Conservation (phyloP, 2,797 vertebrate species). For the Leuciscus waleckii region DNA sequence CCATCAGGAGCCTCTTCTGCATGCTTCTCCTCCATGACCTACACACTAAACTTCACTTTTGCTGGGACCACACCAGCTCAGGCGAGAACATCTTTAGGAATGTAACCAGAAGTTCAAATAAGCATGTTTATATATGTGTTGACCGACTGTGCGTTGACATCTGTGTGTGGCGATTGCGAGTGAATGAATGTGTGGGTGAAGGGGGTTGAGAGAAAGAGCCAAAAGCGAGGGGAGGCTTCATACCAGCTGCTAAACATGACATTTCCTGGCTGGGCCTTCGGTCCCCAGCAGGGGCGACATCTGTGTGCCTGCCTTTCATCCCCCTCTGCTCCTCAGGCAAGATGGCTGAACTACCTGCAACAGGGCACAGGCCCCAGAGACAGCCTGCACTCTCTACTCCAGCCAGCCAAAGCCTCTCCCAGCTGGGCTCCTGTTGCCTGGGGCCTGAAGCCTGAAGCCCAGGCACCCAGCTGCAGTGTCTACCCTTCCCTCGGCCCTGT, state of each 20-base stretch:
- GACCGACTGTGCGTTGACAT: not conserved
- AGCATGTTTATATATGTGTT: constrained; percentile 5
- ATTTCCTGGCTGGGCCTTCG: constrained; percentile 80
- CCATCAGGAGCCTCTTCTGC: constrained; percentile 52
- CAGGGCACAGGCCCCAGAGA: constrained; percentile 74
- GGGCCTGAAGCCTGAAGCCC: constrained; percentile 67
- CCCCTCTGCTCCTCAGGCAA: constrained; percentile 70
- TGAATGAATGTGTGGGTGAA: constrained; percentile 20
- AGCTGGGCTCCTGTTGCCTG: constrained; percentile 73
- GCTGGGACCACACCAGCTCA: constrained; percentile 17
- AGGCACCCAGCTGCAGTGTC: constrained; percentile 78
- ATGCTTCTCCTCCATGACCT: constrained; percentile 64
- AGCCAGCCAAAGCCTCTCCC: constrained; percentile 65
- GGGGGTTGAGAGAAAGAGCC: constrained; percentile 39
- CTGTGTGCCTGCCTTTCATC: constrained; percentile 83
- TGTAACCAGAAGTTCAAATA: not conserved
- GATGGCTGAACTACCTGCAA: constrained; percentile 79
- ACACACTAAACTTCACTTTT: constrained; percentile 59
- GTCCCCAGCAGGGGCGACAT: constrained; percentile 80
- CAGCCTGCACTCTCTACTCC: constrained; percentile 68
- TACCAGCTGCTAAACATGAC: constrained; percentile 82
- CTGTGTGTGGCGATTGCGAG: constrained; percentile 5
- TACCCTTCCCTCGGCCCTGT: constrained; percentile 77
- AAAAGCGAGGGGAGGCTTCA: constrained; percentile 71
- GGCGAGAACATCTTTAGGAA: constrained; percentile 14